These are phyloP conservation scores for Psittacula echo DNA, from an alignment of 2,797 vertebrate genomes.

Conservation along the genomic window DNA sequence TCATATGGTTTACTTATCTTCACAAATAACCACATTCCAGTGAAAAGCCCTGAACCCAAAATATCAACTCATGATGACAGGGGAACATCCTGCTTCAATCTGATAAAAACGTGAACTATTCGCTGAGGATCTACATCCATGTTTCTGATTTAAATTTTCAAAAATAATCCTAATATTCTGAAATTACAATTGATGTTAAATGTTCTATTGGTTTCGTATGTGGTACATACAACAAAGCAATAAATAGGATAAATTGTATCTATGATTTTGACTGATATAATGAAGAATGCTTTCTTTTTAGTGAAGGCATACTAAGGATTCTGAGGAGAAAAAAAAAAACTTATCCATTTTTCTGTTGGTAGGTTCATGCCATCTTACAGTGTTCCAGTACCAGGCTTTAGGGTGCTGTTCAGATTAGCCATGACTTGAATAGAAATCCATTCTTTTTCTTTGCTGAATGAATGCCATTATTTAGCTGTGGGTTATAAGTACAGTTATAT, in stretches of 20 bases:
- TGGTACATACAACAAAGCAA: background rate
- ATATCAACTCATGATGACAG: background rate
- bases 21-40: background rate
- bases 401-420: constrained; percentile 38
- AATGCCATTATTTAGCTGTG: constrained; percentile 59
- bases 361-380: constrained; percentile 24
- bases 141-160: background rate
- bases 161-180: background rate
- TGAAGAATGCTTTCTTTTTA: background rate
- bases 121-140: background rate
- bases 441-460: constrained; percentile 57
- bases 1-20: background rate
- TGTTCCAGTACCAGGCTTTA: background rate
- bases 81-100: background rate
- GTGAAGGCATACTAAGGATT: background rate
- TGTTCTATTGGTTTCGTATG: background rate
- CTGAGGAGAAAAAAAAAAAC: background rate
- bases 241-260: background rate
- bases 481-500: constrained; percentile 50
- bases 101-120: background rate
- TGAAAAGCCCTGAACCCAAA: background rate
- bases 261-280: background rate
- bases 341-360: background rate
- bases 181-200: background rate
- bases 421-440: constrained; percentile 61